These are phyloP conservation scores for Scalopus aquaticus DNA, from an alignment of 2,113 vertebrate species.

Conservation along the genomic window DNA sequence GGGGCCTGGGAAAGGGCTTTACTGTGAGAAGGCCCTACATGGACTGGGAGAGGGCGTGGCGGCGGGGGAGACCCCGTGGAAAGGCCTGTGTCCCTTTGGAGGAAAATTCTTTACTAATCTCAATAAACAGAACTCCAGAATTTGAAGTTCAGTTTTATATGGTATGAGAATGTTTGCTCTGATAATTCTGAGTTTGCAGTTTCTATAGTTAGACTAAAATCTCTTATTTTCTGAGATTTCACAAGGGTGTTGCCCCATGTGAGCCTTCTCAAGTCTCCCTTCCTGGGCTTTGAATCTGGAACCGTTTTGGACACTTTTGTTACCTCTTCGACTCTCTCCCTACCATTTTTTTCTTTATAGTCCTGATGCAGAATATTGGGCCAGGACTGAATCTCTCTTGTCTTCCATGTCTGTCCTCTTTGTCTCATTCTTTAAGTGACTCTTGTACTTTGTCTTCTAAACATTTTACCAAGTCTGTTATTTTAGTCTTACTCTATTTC, in stretches of 20 bases:
- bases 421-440: neutral
- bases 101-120: neutral
- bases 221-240: neutral
- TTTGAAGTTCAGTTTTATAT: conserved; percentile 40
- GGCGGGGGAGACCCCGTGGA: too few relatives aligned
- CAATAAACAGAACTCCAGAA: neutral
- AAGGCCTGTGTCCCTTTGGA: too few relatives aligned
- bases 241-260: neutral
- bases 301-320: neutral
- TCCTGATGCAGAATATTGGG: neutral
- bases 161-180: conserved; percentile 10
- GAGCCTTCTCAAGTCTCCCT: neutral
- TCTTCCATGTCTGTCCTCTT: neutral
- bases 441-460: conserved; percentile 2
- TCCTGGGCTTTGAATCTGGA: neutral
- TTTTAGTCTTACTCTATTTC: neutral
- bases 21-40: too few relatives aligned
- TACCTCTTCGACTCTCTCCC: neutral
- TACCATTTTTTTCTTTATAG: neutral
- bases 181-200: neutral
- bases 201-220: neutral
- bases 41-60: too few relatives aligned
- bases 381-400: neutral
- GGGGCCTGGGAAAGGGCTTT: too few relatives aligned
- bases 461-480: neutral